A percentile compares a stretch with the other conserved stretches of the same genome.
phyloP scores from a whole-genome alignment of 1,140 invertebrate genomes.

The Drosophila virilis region DNA sequence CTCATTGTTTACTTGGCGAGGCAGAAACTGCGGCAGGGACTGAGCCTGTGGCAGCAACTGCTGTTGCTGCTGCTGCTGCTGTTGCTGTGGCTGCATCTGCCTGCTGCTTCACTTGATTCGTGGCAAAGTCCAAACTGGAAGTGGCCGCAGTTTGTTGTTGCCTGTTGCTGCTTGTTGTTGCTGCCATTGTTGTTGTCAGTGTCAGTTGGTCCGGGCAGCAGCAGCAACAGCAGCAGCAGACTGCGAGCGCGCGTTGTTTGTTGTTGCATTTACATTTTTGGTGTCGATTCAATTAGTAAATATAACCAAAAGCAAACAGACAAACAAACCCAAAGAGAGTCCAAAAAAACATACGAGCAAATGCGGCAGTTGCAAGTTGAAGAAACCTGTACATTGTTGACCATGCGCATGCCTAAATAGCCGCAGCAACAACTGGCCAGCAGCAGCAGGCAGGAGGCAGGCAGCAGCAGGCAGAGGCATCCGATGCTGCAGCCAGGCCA shows the following conservation, averaged over 20 bases:
- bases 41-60: conserved; percentile 4
- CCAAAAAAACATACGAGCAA: conserved; percentile 12
- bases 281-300: conserved; percentile 84
- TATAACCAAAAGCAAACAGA: conserved; percentile 83
- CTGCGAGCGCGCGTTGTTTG: conserved; percentile 59
- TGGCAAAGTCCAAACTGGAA: conserved; percentile 56
- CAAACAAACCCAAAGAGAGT: conserved; percentile 52
- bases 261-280: conserved; percentile 84
- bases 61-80: conserved; percentile 17
- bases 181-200: conserved; percentile 63
- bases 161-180: conserved; percentile 17
- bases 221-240: background rate
- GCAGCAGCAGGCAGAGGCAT: background rate
- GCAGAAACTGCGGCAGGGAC: conserved; percentile 32
- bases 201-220: conserved; percentile 28
- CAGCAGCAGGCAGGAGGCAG: background rate
- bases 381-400: conserved; percentile 80
- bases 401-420: conserved; percentile 82
- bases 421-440: conserved; percentile 21
- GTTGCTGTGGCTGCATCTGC: conserved; percentile 52
- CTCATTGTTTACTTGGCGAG: conserved; percentile 72
- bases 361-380: conserved; percentile 22
- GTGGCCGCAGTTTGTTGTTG: conserved; percentile 48
- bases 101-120: conserved; percentile 39
- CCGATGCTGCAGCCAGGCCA: background rate